Percentiles rank a stretch among this genome's conserved stretches.
Conservation (phyloP, 2,113 vertebrate species). For the Plecturocebus donacophilus region DNA sequence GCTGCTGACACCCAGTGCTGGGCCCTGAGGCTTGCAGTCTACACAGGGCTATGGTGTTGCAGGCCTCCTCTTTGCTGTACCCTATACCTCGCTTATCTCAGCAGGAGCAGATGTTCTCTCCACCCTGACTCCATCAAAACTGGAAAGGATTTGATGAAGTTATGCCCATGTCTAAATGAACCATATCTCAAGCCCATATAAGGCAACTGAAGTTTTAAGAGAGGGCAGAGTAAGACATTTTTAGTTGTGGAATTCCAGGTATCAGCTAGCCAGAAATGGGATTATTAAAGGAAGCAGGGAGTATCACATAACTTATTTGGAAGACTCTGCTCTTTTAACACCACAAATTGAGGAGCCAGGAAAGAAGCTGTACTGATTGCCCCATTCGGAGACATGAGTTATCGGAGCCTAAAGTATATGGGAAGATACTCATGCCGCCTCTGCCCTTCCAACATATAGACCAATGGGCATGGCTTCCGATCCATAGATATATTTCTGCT, state of each 20-base stretch:
- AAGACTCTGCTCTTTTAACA: neutral
- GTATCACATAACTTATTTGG: neutral
- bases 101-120: neutral
- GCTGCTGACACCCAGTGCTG: neutral
- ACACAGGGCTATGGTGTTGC: neutral
- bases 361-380: neutral
- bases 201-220: neutral
- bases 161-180: neutral
- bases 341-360: neutral
- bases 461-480: neutral
- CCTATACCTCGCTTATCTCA: rapidly evolving
- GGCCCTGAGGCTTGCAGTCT: neutral
- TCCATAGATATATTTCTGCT: neutral
- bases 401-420: neutral
- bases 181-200: neutral
- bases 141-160: neutral
- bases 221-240: neutral
- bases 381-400: neutral
- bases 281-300: neutral
- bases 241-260: neutral
- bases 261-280: neutral
- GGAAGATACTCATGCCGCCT: neutral
- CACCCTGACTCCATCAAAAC: neutral
- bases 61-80: neutral
- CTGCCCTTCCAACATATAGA: neutral